Evolutionary conservation across 2,113 vertebrate genomes (phyloP).

Genomic region (Synchiropus splendidus): DNA sequence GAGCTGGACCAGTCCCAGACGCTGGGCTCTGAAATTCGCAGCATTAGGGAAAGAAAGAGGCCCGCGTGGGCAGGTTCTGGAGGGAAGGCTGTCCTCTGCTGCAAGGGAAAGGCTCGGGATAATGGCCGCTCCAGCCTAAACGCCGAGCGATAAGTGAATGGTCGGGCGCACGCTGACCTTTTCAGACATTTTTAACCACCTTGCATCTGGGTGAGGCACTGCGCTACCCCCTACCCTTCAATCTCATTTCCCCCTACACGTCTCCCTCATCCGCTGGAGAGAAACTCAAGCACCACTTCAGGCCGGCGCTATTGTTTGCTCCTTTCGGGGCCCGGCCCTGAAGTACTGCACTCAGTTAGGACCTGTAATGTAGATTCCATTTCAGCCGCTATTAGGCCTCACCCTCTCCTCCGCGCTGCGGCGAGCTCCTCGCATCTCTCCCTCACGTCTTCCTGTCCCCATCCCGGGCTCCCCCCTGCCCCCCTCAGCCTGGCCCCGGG

Average conservation of each 20-base stretch:
- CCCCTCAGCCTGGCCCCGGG: constrained; percentile 46
- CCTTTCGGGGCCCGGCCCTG: constrained; percentile 51
- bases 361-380: constrained; percentile 76
- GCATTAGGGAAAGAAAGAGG: constrained; percentile 28
- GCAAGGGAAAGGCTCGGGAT: too few relatives aligned
- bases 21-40: constrained; percentile 32
- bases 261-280: constrained; percentile 46
- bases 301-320: constrained; percentile 46
- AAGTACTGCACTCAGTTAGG: constrained; percentile 69
- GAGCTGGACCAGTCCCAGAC: too few relatives aligned
- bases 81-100: too few relatives aligned
- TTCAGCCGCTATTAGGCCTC: constrained; percentile 70
- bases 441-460: constrained; percentile 12
- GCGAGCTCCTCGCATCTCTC: constrained; percentile 33
- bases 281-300: constrained; percentile 53
- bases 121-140: constrained; percentile 3
- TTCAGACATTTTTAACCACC: constrained; percentile 44
- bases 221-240: constrained; percentile 20
- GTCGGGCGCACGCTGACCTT: constrained; percentile 37
- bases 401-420: constrained; percentile 52
- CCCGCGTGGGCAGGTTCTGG: too few relatives aligned
- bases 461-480: constrained; percentile 35
- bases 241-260: constrained; percentile 32
- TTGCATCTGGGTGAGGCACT: constrained; percentile 25
- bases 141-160: constrained; percentile 12